Evolutionary conservation across 2,113 vertebrate genomes (phyloP).

Genomic region (Ictalurus furcatus): DNA sequence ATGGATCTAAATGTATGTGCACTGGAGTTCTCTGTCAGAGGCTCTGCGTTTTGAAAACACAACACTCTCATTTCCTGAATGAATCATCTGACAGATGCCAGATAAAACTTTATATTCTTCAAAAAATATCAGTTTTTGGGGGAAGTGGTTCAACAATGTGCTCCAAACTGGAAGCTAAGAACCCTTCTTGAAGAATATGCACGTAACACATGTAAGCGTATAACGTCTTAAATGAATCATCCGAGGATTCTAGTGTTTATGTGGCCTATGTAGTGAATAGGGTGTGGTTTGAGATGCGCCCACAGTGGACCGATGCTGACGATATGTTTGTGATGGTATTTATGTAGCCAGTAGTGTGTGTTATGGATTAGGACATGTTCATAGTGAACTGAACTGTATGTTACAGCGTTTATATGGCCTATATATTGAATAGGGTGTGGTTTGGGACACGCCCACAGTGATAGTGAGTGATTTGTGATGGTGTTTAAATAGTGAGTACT

Average conservation of each 20-base stretch:
- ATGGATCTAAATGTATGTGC: neutral
- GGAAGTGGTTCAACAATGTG: neutral
- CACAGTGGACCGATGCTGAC: neutral
- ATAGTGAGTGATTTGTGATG: too few species aligned
- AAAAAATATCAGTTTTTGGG: neutral
- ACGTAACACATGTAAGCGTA: neutral
- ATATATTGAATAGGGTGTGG: too few species aligned
- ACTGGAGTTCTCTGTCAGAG: neutral
- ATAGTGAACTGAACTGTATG: neutral
- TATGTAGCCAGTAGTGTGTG: neutral
- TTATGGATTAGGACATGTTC: neutral
- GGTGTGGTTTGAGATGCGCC: neutral
- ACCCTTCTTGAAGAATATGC: neutral
- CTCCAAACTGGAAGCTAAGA: neutral
- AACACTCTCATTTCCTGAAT: neutral
- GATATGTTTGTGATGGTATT: neutral
- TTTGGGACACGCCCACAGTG: too few species aligned
- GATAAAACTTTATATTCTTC: neutral
- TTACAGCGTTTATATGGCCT: too few species aligned
- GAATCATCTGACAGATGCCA: neutral
- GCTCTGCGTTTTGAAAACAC: neutral
- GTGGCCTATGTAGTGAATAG: neutral
- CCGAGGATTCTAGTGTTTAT: neutral
- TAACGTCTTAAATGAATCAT: neutral
- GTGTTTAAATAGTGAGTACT: too few species aligned